Evolutionary conservation across 1,140 invertebrate species (phyloP), one percentile per base, ranked within the genome.

Genomic region (Lepidotrigona ventralis): DNA sequence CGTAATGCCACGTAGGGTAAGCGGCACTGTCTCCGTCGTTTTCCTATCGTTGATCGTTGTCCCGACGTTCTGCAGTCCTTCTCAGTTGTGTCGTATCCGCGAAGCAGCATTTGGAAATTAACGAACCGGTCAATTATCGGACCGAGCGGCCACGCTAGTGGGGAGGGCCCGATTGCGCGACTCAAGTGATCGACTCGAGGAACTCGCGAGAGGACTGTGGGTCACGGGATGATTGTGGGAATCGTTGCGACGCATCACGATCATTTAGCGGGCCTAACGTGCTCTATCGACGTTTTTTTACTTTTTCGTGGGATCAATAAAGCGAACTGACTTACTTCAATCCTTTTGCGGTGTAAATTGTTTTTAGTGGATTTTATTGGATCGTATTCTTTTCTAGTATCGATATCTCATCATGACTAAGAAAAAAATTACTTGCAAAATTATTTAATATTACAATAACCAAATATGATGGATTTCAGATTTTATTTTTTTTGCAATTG

Each of bases 61-160:
- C 39, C 9, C 33, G 9, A 66, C 85, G n/a, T 19, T 71, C 70
- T 11, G 19, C 23, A 15, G 46, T 21, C 80, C 58, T 69, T 46
- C 26, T 5, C 58, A 0, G 33, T 46, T 39, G 60, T 39, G 60
- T 74, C 60, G 29, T 60, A 60, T 23, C 58, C 69, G 17, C 68
- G 82, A 75, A 56, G 64, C 58, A 80, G 79, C 85, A 82, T 89
- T 87, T 85, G 88, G 83, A 87, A 89, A 89, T 89, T 89, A 89
- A 83, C 87, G 85, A 89, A 85, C 81, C 78, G 84, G 84, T 69
- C 88, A 84, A 89, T 89, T 88, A 88, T 71, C 78, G 68, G 68
- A 46, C 63, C 76, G 80, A 26, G 21, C 58, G n/a, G 15, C 76
- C 21, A 68, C 53, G 19, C 17, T 46, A 23, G 51, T 46, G 51